Conservation (phyloP, 2,888 invertebrate species). For the Diaphora mendica region DNA sequence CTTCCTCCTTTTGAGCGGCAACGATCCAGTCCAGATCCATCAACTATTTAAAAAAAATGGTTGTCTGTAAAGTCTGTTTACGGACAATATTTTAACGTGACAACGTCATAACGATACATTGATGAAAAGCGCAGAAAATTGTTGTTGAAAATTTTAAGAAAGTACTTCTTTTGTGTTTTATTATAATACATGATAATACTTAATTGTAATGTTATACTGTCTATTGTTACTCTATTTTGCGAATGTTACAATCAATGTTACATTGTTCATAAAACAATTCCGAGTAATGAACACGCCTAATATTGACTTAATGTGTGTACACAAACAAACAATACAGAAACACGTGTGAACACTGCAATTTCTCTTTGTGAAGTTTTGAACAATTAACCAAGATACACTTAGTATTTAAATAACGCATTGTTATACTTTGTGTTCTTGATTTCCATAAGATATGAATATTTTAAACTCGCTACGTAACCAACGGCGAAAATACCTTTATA, state of each 20-base stretch:
- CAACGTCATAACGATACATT: no score
- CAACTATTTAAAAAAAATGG: no score
- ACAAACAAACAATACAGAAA: background rate
- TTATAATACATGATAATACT: background rate
- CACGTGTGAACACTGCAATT: background rate
- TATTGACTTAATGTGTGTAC: constrained; percentile 2
- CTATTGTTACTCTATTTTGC: background rate
- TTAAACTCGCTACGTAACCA: background rate
- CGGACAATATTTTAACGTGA: no score
- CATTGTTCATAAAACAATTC: background rate
- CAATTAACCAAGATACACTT: constrained; percentile 2
- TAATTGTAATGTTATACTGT: background rate
- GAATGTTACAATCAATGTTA: background rate
- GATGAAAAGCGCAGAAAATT: no score
- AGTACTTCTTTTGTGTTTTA: background rate
- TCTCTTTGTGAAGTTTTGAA: background rate
- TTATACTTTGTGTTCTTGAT: background rate
- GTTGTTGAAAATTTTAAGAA: no score
- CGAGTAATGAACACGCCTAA: background rate
- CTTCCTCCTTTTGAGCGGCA: no score
- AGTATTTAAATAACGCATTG: background rate
- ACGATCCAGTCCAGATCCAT: no score
- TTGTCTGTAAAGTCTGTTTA: no score
- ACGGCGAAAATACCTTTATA: background rate
- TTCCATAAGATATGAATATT: background rate